phyloP scores from a whole-genome alignment of 2,888 invertebrate genomes.

The Nezara viridula region DNA sequence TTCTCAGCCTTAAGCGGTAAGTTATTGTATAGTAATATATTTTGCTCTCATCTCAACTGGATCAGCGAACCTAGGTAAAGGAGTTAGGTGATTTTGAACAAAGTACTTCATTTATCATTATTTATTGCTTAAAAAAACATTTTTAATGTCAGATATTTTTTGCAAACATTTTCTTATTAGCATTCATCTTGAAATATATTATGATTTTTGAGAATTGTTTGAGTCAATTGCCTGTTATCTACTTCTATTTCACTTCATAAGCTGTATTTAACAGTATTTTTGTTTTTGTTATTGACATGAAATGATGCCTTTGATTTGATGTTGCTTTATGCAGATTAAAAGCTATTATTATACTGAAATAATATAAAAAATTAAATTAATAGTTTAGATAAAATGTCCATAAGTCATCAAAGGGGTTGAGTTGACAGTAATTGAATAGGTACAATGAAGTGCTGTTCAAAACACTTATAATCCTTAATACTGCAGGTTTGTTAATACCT shows the following conservation, averaged over 20 bases:
- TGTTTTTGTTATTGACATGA: not conserved
- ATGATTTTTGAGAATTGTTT: no score
- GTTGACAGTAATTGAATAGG: not conserved
- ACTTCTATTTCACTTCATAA: not conserved
- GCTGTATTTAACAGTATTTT: not conserved
- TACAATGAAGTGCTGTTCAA: slow-evolving; percentile 9
- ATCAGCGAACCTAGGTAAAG: slow-evolving; percentile 52
- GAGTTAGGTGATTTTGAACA: slow-evolving; percentile 27
- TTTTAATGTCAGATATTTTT: not conserved
- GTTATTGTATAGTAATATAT: slow-evolving; percentile 55
- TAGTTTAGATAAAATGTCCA: not conserved
- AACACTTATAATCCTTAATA: slow-evolving; percentile 11
- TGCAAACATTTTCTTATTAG: not conserved
- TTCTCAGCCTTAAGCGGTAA: slow-evolving; percentile 55
- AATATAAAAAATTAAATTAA: not conserved
- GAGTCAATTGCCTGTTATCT: no score
- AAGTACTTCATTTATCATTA: not conserved
- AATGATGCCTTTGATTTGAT: not conserved
- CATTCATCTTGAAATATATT: not conserved
- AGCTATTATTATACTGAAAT: no score
- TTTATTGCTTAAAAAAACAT: not conserved
- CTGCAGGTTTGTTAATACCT: slow-evolving; percentile 53
- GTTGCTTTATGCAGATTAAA: not conserved
- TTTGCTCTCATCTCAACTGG: slow-evolving; percentile 56
- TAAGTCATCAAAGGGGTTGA: not conserved